Conservation (phyloP, 2,888 invertebrate genomes). For the Steinernema hermaphroditum region DNA sequence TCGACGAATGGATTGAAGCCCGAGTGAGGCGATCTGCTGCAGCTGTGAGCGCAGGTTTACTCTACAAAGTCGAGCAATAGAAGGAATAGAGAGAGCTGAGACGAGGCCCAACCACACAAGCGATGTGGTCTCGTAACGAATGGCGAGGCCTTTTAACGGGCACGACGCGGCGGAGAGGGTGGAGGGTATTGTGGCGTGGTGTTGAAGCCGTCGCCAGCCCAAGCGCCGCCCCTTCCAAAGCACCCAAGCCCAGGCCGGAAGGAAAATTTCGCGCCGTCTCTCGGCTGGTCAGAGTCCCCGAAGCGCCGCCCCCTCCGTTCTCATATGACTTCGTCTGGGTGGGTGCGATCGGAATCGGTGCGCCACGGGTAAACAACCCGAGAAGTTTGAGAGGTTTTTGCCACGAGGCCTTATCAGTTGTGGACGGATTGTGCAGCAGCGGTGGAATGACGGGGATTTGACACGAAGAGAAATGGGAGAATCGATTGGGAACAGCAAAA, state of each 20-base stretch:
- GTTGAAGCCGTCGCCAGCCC: background rate
- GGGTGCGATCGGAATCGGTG: background rate
- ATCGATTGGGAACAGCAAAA: too few species aligned
- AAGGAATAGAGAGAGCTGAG: background rate
- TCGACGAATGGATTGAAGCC: background rate
- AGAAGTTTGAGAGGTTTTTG: background rate
- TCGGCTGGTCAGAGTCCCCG: constrained; percentile 9
- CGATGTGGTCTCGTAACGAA: constrained; percentile 26
- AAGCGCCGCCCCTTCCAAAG: constrained; percentile 14
- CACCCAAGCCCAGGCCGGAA: background rate
- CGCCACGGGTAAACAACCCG: constrained; percentile 1
- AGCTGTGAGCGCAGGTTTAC: background rate
- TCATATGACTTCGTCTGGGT: constrained; percentile 23
- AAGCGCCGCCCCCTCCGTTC: constrained; percentile 6
- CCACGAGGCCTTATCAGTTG: background rate
- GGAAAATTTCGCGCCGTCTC: constrained; percentile 1
- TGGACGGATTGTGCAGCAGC: too few species aligned
- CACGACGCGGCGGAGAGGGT: background rate
- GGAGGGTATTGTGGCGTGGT: background rate
- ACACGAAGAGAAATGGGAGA: too few species aligned
- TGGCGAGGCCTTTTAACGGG: constrained; percentile 26
- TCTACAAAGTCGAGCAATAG: background rate
- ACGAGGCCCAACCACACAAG: constrained; percentile 22
- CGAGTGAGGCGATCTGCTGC: constrained; percentile 10
- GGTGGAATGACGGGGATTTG: too few species aligned